Base-by-base conservation (phyloP, 2,113 vertebrate species). In the Tor tambroides region DNA sequence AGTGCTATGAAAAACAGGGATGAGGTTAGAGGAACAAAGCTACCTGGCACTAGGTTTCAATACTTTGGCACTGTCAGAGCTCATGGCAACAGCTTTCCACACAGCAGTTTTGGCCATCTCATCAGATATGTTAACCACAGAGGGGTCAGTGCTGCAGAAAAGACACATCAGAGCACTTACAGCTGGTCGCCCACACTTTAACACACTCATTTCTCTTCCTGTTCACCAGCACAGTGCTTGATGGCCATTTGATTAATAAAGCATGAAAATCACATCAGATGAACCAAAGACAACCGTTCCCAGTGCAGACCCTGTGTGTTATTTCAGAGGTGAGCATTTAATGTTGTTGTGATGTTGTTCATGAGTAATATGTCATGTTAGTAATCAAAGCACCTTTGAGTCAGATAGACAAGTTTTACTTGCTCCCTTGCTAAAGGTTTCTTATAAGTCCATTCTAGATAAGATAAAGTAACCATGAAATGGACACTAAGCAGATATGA, bases 91-190 rank as follows among this genome's bases (percentile, higher is more conserved):
- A 80, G 97, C 96, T 93, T 96, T 99, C 97, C 98, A 98, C 81
- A 98, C 94, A 76, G 96, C 96, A 51, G 96, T 98, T 96, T 97
- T 98, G 93, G 96, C 96, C 97, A 98, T 97, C 96, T 99, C 98
- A 86, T 98, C 95, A 86, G 98, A 97, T 95, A 99, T 99, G 95
- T 99, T 99, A 93, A 99, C 97, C 92, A 97, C 86, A 86, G 97
- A 99, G 8, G 96, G 97, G 92, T 98, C 97, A 92, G 91, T 5
- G 61, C 97, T 98, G 92, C 91, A 93, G 95, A 93, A 95, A 90
- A 96, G 95, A 96, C 85, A 96, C 93, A 91, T 86, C 80, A 89
- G 46, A 91, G 80, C 81, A 86, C 89, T 67, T 87, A 85, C 26
- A 87, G 77, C 77, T 46, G 75, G 76, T 63, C 82, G 67, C 12